A percentile compares a stretch with the other conserved stretches of the same genome.
Evolutionary conservation across 2,888 invertebrate genomes (phyloP).

Genomic region (Augochlorella aurata): DNA sequence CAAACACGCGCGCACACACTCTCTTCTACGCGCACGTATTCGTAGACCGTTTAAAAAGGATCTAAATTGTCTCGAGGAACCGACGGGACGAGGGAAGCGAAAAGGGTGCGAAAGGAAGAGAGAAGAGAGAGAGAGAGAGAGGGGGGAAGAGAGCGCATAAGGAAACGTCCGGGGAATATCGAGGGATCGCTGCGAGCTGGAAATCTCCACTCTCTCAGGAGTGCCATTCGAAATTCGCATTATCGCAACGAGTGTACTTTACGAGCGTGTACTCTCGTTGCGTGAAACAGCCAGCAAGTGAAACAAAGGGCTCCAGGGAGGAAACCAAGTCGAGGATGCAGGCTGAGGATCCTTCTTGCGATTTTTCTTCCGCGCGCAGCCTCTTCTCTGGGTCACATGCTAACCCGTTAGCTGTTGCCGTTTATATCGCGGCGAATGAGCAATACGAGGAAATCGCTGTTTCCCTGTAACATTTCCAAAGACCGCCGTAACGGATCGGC

Average conservation of each 20-base stretch:
- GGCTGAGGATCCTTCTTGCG: conserved; percentile 2
- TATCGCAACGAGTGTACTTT: conserved; percentile 53
- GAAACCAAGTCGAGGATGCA: conserved; percentile 1
- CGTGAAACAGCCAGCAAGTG: conserved; percentile 22
- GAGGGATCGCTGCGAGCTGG: conserved; percentile 46
- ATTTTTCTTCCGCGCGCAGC: background rate
- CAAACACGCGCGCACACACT: conserved; percentile 3
- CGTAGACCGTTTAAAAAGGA: conserved; percentile 64
- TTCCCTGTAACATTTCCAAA: background rate
- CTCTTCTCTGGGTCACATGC: conserved; percentile 2
- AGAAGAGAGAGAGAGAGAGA: conserved; percentile 19
- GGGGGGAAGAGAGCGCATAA: background rate
- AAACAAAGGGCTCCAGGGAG: conserved; percentile 37
- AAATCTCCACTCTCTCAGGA: conserved; percentile 42
- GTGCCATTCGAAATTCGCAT: conserved; percentile 50
- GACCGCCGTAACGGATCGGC: no score
- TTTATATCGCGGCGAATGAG: background rate
- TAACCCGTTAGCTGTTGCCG: conserved; percentile 1
- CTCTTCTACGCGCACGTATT: no score
- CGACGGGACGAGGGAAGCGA: conserved; percentile 22
- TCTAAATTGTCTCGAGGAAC: conserved; percentile 65
- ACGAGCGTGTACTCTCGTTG: conserved; percentile 25
- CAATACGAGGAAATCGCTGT: background rate
- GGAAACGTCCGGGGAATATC: conserved; percentile 32
- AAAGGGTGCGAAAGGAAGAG: conserved; percentile 19